phyloP scores from a whole-genome alignment of 2,797 vertebrate genomes.

The Coranthus polyacanthus region DNA sequence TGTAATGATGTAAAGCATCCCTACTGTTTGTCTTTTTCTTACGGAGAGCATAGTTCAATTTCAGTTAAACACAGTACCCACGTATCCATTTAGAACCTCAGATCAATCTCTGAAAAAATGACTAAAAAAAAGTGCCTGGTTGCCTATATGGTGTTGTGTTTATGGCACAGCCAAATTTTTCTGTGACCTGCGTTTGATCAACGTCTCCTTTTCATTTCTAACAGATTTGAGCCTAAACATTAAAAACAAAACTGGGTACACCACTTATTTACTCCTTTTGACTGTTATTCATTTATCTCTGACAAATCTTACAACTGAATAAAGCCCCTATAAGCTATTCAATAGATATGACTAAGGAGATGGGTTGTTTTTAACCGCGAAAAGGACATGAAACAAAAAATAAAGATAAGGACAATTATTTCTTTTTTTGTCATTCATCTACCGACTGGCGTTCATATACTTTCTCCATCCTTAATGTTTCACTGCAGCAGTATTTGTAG shows the following conservation, averaged over 20 bases:
- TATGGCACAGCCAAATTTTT: too few relatives aligned
- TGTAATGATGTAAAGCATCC: conserved; percentile 13
- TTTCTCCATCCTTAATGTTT: conserved; percentile 28
- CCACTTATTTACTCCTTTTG: not conserved
- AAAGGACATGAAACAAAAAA: not conserved
- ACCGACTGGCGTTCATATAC: conserved; percentile 8
- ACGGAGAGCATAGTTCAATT: conserved; percentile 8
- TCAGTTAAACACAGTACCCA: conserved; percentile 9
- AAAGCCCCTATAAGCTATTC: not conserved
- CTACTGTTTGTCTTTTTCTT: not conserved
- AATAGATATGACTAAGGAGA: not conserved
- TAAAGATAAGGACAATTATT: not conserved
- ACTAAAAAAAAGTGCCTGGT: conserved; percentile 9
- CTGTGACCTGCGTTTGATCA: conserved; percentile 47
- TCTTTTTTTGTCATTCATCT: not conserved
- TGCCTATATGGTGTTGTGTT: conserved; percentile 8
- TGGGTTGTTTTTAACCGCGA: not conserved
- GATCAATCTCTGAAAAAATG: conserved; percentile 1
- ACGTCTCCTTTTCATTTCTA: conserved; percentile 33
- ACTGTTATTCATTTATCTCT: conserved; percentile 19
- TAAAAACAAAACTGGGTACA: not conserved
- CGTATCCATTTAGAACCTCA: not conserved
- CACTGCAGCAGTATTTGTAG: not conserved
- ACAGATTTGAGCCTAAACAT: not conserved
- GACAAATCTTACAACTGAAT: conserved; percentile 28